Conservation (phyloP, 1,140 invertebrate genomes). For the Orussus abietinus region DNA sequence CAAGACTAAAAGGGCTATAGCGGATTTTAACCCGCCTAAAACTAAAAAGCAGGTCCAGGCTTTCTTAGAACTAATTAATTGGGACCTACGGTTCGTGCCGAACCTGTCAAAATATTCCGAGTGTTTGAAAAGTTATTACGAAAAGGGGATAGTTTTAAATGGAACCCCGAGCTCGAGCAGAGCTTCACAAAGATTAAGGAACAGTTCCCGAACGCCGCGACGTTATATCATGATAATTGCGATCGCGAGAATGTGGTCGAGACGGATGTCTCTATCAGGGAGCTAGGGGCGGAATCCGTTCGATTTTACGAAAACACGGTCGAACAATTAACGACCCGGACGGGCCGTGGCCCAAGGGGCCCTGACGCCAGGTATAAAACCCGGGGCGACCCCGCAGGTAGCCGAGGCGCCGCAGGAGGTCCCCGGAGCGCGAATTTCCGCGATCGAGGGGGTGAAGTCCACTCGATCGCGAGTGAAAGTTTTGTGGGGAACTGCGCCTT, state of each 20-base stretch:
- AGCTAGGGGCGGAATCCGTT: slow-evolving; percentile 21
- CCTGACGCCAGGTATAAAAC: slow-evolving; percentile 44
- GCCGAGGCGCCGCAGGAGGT: too few species aligned
- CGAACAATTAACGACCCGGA: not conserved
- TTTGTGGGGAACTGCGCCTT: too few species aligned
- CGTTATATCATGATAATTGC: not conserved
- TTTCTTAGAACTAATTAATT: slow-evolving; percentile 44
- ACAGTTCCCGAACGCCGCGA: slow-evolving; percentile 7
- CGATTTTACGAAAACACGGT: slow-evolving; percentile 2
- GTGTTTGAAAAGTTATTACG: slow-evolving; percentile 2
- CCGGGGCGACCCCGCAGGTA: too few species aligned
- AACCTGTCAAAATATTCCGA: not conserved
- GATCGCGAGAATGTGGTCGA: not conserved
- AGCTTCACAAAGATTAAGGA: slow-evolving; percentile 24
- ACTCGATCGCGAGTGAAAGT: too few species aligned
- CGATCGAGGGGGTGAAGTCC: too few species aligned
- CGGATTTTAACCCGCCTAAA: slow-evolving; percentile 33
- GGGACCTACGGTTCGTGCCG: slow-evolving; percentile 23
- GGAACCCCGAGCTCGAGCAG: slow-evolving; percentile 20
- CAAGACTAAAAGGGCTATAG: slow-evolving; percentile 38
- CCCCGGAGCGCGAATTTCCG: too few species aligned
- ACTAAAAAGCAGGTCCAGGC: slow-evolving; percentile 36
- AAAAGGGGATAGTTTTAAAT: slow-evolving; percentile 13
- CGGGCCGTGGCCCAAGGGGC: slow-evolving; percentile 31
- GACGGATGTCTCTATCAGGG: not conserved